These are phyloP conservation scores for Pandion haliaetus DNA, from an alignment of 2,113 vertebrate species.

Conservation along the genomic window DNA sequence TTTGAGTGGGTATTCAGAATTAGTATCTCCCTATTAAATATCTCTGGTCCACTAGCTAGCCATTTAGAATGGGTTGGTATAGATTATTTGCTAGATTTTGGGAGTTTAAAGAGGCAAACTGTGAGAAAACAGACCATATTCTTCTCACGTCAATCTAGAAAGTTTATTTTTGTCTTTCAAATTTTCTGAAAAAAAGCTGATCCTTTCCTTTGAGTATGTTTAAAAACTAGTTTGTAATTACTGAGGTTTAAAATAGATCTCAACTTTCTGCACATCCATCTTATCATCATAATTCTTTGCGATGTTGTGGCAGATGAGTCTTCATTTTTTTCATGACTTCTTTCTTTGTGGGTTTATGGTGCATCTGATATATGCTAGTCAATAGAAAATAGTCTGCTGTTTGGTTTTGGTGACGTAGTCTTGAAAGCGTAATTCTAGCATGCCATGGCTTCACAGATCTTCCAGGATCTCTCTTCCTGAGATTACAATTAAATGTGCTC, in stretches of 20 bases:
- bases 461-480: not conserved
- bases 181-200: not conserved
- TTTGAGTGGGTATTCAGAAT: not conserved
- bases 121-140: not conserved
- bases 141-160: not conserved
- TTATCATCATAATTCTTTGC: not conserved
- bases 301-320: not conserved
- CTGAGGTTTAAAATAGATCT: conserved; percentile 1
- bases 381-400: not conserved
- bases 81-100: not conserved
- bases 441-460: not conserved
- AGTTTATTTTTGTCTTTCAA: not conserved
- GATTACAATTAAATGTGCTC: not conserved
- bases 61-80: not conserved
- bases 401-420: not conserved
- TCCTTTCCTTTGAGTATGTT: not conserved
- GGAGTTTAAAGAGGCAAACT: not conserved
- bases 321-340: not conserved
- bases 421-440: not conserved
- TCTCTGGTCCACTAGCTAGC: not conserved
- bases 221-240: conserved; percentile 1
- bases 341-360: not conserved
- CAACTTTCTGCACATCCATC: not conserved
- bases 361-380: not conserved
- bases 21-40: not conserved